Percentiles rank a stretch among this genome's conserved stretches.
These are phyloP conservation scores for Lates calcarifer DNA, from an alignment of 2,113 vertebrate species.

Conservation along the genomic window DNA sequence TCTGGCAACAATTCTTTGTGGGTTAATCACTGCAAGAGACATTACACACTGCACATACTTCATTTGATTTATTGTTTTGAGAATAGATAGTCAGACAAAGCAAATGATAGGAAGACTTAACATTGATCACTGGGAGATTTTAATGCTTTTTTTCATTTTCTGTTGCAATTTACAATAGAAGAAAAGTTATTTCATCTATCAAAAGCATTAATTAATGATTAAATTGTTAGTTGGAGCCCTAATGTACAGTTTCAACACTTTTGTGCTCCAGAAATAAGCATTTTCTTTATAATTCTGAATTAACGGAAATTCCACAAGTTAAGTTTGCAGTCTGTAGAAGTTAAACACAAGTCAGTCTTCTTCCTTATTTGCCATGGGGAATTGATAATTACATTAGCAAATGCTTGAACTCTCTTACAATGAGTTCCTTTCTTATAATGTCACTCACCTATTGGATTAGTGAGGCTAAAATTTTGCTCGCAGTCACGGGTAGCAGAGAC, in stretches of 20 bases:
- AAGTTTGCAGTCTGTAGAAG: background rate
- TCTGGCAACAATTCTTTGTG: too few relatives aligned
- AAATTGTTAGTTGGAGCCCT: too few relatives aligned
- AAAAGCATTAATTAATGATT: too few relatives aligned
- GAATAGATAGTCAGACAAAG: background rate
- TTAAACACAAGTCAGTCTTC: background rate
- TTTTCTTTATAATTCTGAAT: background rate
- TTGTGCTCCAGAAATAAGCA: too few relatives aligned
- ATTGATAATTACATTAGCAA: constrained; percentile 10
- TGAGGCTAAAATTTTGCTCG: constrained; percentile 26
- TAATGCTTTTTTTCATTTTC: background rate
- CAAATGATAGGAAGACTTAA: background rate
- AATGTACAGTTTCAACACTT: background rate
- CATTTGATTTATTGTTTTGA: too few relatives aligned
- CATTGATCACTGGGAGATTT: background rate
- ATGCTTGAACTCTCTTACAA: background rate
- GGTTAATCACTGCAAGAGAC: too few relatives aligned
- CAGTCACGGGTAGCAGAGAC: constrained; percentile 5
- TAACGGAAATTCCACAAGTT: background rate
- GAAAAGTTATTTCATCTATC: too few relatives aligned
- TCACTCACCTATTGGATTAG: constrained; percentile 20
- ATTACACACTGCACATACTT: too few relatives aligned
- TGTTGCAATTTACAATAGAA: background rate
- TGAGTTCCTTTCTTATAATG: constrained; percentile 30
- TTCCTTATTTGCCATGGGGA: background rate